Evolutionary conservation across 1,140 invertebrate species (phyloP).

Genomic region (Saxidomus purpurata): DNA sequence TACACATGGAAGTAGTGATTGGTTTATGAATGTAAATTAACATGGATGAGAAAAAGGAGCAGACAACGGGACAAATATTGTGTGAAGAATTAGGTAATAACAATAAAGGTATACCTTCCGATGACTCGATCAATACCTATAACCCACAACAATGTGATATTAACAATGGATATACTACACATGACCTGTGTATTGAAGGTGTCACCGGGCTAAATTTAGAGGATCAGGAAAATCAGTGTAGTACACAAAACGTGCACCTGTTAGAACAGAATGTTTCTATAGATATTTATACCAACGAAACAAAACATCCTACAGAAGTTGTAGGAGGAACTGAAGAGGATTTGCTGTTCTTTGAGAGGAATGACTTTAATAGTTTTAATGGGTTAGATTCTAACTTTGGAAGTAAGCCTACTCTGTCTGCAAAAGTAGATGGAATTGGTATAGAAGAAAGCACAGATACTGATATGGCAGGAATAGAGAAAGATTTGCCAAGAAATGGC

Average conservation of each 20-base stretch:
- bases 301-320: background rate
- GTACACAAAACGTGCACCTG: background rate
- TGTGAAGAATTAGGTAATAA: constrained; percentile 14
- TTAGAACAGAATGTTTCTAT: background rate
- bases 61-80: background rate
- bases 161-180: constrained; percentile 24
- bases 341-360: background rate
- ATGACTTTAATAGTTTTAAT: background rate
- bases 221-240: constrained; percentile 9
- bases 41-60: constrained; percentile 25
- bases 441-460: background rate
- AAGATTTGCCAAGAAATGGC: background rate
- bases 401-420: background rate
- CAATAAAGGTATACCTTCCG: background rate
- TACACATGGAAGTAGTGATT: too few relatives aligned
- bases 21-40: background rate
- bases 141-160: constrained; percentile 5
- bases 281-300: background rate
- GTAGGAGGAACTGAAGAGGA: background rate
- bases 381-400: background rate
- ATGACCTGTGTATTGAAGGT: constrained; percentile 3
- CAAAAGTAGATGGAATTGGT: background rate
- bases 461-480: background rate
- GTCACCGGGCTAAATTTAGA: constrained; percentile 24
- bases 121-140: constrained; percentile 16